Evolutionary conservation across 2,888 invertebrate species (phyloP).

Genomic region (Chymomyza caudatula): DNA sequence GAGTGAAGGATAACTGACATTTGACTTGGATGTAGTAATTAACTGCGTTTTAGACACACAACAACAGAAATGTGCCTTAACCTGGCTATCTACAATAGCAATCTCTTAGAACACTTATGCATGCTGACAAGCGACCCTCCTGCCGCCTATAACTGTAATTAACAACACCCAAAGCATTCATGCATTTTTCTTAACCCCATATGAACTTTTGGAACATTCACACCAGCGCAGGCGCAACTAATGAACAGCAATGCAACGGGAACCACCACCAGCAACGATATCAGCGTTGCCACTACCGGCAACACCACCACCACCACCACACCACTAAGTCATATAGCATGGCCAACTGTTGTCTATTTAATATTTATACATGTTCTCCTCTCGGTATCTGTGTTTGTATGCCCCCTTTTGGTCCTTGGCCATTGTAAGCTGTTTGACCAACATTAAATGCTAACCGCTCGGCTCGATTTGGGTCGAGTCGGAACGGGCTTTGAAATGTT

Average conservation of each 20-base stretch:
- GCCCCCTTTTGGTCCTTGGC: background rate
- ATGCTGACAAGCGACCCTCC: slow-evolving; percentile 1
- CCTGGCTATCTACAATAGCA: background rate
- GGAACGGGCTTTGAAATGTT: slow-evolving; percentile 2
- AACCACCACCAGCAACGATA: slow-evolving; percentile 22
- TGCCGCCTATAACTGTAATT: background rate
- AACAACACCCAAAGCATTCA: slow-evolving; percentile 2
- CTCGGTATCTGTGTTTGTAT: slow-evolving; percentile 30
- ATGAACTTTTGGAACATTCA: slow-evolving; percentile 36
- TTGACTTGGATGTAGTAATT: background rate
- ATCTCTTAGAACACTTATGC: background rate
- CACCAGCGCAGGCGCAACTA: slow-evolving; percentile 63
- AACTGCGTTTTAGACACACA: background rate
- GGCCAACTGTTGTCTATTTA: slow-evolving; percentile 65
- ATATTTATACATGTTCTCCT: slow-evolving; percentile 34
- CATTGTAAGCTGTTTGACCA: slow-evolving; percentile 33
- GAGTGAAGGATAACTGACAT: background rate
- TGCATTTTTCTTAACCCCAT: slow-evolving; percentile 56
- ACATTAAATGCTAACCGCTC: slow-evolving; percentile 36
- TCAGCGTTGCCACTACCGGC: background rate
- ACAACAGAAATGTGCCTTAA: background rate
- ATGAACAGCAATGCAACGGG: slow-evolving; percentile 44
- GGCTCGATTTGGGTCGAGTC: background rate
- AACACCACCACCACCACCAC: slow-evolving; percentile 7
- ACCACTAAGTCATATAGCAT: background rate